Evolutionary conservation across 2,797 vertebrate species (phyloP).

Genomic region (Pseudomugil tenellus): DNA sequence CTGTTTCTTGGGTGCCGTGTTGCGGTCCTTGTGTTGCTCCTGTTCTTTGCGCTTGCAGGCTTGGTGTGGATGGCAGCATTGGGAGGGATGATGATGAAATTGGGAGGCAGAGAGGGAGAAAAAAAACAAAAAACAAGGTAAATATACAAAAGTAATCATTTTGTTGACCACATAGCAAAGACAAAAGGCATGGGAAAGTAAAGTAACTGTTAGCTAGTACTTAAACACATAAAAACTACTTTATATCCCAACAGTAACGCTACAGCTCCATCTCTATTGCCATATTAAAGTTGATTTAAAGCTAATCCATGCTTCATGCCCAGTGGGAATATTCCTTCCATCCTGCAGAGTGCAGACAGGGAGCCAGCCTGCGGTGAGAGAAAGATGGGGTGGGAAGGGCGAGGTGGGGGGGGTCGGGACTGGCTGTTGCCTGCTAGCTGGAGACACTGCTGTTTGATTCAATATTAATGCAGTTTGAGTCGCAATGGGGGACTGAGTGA

Average conservation of each 20-base stretch:
- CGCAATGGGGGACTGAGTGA: constrained; percentile 83
- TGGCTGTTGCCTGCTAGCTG: constrained; percentile 79
- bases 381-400: constrained; percentile 48
- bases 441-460: constrained; percentile 86
- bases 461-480: constrained; percentile 88
- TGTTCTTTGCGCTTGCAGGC: constrained; percentile 99
- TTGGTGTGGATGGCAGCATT: constrained; percentile 76
- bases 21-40: constrained; percentile 96
- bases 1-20: constrained; percentile 95
- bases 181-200: constrained; percentile 39
- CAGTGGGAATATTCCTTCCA: constrained; percentile 85
- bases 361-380: constrained; percentile 80
- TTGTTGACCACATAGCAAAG: constrained; percentile 32
- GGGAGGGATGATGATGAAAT: constrained; percentile 77
- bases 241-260: constrained; percentile 61
- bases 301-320: constrained; percentile 83
- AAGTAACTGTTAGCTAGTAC: constrained; percentile 57
- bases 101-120: constrained; percentile 66
- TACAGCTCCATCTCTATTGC: constrained; percentile 74
- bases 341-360: constrained; percentile 84
- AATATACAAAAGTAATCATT: constrained; percentile 68
- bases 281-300: constrained; percentile 86
- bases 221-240: constrained; percentile 64
- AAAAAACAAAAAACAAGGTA: constrained; percentile 74
- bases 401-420: constrained; percentile 42